These are phyloP conservation scores for Buathra laborator DNA, from an alignment of 2,888 invertebrate species.

Conservation along the genomic window DNA sequence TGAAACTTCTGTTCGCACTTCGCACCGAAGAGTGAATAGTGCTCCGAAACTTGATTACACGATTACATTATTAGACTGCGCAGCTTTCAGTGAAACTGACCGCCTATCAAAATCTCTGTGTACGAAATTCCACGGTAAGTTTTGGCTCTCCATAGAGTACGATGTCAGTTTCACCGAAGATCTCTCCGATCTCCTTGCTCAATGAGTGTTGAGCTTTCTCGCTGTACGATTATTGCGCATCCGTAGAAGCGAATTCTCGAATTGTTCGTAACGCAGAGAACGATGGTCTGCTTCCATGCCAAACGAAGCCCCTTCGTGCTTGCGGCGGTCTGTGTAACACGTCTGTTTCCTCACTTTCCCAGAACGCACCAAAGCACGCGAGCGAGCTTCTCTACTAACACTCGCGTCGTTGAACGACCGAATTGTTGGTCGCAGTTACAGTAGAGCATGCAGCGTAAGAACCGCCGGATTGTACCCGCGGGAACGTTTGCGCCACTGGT, in stretches of 20 bases:
- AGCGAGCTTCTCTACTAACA: slow-evolving; percentile 12
- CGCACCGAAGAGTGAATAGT: slow-evolving; percentile 31
- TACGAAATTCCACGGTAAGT: background rate
- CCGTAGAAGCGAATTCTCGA: slow-evolving; percentile 53
- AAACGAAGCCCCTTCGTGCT: slow-evolving; percentile 1
- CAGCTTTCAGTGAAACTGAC: background rate
- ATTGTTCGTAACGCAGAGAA: slow-evolving; percentile 36
- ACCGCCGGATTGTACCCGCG: slow-evolving; percentile 75
- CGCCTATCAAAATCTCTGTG: background rate
- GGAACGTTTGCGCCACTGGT: slow-evolving; percentile 74
- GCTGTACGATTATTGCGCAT: slow-evolving; percentile 47
- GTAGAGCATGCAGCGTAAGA: slow-evolving; percentile 69
- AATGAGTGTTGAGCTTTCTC: slow-evolving; percentile 2
- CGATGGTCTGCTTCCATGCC: slow-evolving; percentile 5
- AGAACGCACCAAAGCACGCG: background rate
- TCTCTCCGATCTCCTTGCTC: background rate
- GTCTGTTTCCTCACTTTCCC: slow-evolving; percentile 32
- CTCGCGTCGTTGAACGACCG: slow-evolving; percentile 60
- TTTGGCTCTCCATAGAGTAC: background rate
- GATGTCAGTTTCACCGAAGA: slow-evolving; percentile 27
- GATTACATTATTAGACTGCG: background rate
- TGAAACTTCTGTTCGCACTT: background rate
- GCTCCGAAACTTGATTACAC: background rate
- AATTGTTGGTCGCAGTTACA: slow-evolving; percentile 70
- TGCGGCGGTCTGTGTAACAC: slow-evolving; percentile 19